These are phyloP conservation scores for Hyperoplus lanceolatus DNA, from an alignment of 2,797 vertebrate species.

Conservation along the genomic window DNA sequence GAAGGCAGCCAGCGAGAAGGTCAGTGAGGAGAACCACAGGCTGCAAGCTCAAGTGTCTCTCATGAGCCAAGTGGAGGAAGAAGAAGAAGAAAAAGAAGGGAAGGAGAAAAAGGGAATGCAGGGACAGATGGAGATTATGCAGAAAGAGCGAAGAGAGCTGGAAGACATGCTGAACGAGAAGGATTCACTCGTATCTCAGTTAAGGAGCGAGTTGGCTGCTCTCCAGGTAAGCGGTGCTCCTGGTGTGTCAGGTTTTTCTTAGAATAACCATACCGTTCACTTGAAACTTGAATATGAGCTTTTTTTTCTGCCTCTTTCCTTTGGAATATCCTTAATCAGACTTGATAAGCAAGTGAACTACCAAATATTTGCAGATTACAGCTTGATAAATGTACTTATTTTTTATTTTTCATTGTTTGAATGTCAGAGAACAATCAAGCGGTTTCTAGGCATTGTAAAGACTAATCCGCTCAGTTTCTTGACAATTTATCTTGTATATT, in stretches of 20 bases:
- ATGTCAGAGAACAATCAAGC: not conserved
- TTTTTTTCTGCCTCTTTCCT: not conserved
- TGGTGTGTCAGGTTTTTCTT: slow-evolving; percentile 3
- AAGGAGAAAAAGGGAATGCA: slow-evolving; percentile 58
- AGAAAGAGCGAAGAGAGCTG: slow-evolving; percentile 78
- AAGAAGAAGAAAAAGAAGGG: slow-evolving; percentile 73
- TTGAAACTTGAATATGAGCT: not conserved
- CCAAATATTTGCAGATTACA: not conserved
- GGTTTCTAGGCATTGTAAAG: not conserved
- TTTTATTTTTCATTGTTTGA: too few species aligned
- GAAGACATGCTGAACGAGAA: slow-evolving; percentile 86
- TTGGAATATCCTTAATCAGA: not conserved
- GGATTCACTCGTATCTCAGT: slow-evolving; percentile 85
- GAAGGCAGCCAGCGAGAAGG: slow-evolving; percentile 86
- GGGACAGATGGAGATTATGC: slow-evolving; percentile 41
- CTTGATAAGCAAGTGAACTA: not conserved
- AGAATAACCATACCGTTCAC: not conserved
- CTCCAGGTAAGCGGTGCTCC: slow-evolving; percentile 88
- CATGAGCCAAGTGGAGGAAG: slow-evolving; percentile 75
- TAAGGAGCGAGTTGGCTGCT: slow-evolving; percentile 85
- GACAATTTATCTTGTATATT: too few species aligned
- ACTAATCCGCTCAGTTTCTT: too few species aligned
- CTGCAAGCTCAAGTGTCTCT: slow-evolving; percentile 81
- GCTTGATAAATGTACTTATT: not conserved
- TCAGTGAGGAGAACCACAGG: slow-evolving; percentile 87